A percentile compares a stretch with the other conserved stretches of the same genome.
phyloP scores from a whole-genome alignment of 1,140 invertebrate species.

The Lepidurus apus region DNA sequence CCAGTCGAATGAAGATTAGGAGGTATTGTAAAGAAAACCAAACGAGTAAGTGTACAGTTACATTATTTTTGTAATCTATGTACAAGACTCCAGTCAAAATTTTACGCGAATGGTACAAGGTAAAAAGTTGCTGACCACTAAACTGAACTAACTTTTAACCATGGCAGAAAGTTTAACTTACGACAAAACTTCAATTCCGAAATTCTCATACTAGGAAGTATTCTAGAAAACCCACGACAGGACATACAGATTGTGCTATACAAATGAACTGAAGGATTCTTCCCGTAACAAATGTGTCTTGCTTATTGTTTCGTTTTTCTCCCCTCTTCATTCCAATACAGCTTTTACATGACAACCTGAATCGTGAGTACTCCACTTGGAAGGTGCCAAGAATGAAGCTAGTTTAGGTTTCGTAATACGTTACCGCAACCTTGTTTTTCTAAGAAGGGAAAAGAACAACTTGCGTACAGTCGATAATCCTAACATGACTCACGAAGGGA shows the following conservation, averaged over 20 bases:
- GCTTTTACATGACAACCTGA: background rate
- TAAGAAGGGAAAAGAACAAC: background rate
- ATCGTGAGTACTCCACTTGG: background rate
- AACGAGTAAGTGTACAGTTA: background rate
- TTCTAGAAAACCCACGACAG: conserved; percentile 7
- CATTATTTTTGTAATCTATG: conserved; percentile 8
- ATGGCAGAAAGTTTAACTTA: background rate
- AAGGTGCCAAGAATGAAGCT: background rate
- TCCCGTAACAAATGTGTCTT: background rate
- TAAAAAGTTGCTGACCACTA: conserved; percentile 19
- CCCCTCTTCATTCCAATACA: background rate
- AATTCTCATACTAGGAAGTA: background rate
- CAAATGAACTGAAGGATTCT: background rate
- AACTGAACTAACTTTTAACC: conserved; percentile 22
- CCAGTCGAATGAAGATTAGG: too few species aligned
- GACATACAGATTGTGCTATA: conserved; percentile 15
- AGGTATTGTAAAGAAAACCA: background rate
- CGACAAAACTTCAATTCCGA: background rate
- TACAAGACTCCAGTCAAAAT: conserved; percentile 16
- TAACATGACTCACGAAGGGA: background rate
- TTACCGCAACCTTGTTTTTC: background rate
- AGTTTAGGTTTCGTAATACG: background rate
- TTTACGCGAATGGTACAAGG: background rate
- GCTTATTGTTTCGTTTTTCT: background rate
- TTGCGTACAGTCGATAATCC: background rate